Percentiles rank a stretch among this genome's conserved stretches.
These are phyloP conservation scores for Therioaphis trifolii DNA, from an alignment of 2,888 invertebrate species.

Conservation along the genomic window DNA sequence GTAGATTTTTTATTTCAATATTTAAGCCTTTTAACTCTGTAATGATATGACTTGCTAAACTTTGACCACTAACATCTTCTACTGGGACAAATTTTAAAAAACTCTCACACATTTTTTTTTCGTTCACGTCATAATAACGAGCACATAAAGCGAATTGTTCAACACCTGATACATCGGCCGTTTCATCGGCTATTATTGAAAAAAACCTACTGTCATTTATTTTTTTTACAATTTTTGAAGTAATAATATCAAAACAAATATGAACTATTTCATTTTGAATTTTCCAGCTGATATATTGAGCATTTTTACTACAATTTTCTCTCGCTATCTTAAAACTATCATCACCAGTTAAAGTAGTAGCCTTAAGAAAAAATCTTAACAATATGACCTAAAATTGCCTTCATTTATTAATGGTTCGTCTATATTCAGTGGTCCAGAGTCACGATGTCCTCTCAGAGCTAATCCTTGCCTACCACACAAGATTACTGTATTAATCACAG, in stretches of 20 bases:
- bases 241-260: slow-evolving; percentile 65
- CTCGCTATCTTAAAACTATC: slow-evolving; percentile 5
- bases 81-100: slow-evolving; percentile 44
- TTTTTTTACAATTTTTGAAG: slow-evolving; percentile 65
- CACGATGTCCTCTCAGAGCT: slow-evolving; percentile 26
- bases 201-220: slow-evolving; percentile 64
- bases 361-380: slow-evolving; percentile 9
- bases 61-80: slow-evolving; percentile 5
- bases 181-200: slow-evolving; percentile 64
- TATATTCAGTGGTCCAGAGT: slow-evolving; percentile 29
- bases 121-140: slow-evolving; percentile 63
- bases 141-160: too few species aligned
- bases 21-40: slow-evolving; percentile 15
- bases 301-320: slow-evolving; percentile 63
- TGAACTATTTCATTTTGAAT: slow-evolving; percentile 67
- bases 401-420: slow-evolving; percentile 48
- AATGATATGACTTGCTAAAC: slow-evolving; percentile 20
- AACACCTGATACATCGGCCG: slow-evolving; percentile 66
- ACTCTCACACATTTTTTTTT: slow-evolving; percentile 3
- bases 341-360: not conserved
- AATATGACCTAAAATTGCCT: slow-evolving; percentile 52
- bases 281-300: slow-evolving; percentile 66
- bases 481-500: not conserved
- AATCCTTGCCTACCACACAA: slow-evolving; percentile 14
- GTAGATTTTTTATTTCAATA: slow-evolving; percentile 20